Conservation (phyloP, 2,797 vertebrate species). For the Poeciliopsis gracilis region DNA sequence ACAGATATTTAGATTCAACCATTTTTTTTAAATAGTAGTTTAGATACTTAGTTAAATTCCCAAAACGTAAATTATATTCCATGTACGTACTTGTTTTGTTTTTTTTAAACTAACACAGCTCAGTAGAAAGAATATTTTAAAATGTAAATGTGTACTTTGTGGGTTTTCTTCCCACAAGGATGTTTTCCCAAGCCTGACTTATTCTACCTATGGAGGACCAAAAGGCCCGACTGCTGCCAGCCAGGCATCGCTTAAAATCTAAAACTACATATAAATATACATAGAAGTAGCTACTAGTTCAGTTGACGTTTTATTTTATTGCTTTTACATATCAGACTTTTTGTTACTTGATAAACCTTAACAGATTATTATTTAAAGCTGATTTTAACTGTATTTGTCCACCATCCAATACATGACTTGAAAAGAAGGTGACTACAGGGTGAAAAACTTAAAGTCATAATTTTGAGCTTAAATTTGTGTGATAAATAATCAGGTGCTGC, state of each 20-base stretch:
- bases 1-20: conserved; percentile 7
- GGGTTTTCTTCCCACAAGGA: conserved; percentile 44
- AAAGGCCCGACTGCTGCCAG: conserved; percentile 14
- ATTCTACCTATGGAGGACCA: conserved; percentile 33
- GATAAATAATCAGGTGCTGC: conserved; percentile 70
- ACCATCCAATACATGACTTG: conserved; percentile 46
- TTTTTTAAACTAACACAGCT: neutral
- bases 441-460: conserved; percentile 35
- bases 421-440: conserved; percentile 50
- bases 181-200: conserved; percentile 13
- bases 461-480: conserved; percentile 37
- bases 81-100: neutral
- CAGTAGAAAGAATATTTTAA: neutral
- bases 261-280: conserved; percentile 11
- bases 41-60: neutral
- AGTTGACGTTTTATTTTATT: conserved; percentile 8
- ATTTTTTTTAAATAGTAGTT: conserved; percentile 1
- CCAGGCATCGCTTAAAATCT: conserved; percentile 12
- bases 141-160: neutral
- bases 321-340: conserved; percentile 17
- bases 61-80: neutral
- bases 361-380: conserved; percentile 11
- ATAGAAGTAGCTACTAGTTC: conserved; percentile 30
- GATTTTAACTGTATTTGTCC: conserved; percentile 5
- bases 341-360: conserved; percentile 4